Evolutionary conservation across 2,113 vertebrate genomes (phyloP), one percentile per base, ranked within the genome.

Genomic region (Neodontobutis hainanensis): DNA sequence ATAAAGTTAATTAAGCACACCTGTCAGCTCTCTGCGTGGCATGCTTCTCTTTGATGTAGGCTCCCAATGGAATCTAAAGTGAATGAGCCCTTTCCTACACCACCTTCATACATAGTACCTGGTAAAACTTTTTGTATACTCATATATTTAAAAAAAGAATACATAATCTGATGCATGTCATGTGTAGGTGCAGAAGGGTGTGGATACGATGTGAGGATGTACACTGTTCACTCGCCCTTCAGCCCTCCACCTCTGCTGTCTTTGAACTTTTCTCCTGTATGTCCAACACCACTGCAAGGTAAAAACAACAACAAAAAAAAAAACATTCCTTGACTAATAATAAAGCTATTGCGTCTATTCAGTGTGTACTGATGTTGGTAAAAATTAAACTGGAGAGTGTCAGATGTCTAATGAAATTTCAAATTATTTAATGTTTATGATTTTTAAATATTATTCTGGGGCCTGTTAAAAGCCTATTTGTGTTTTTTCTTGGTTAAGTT

Each of bases 1-100:
- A 8, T 40, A 14, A 38, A 5, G 11, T 67, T 51, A 85, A 80
- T 89, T 66, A 81, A 45, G 3, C 8, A 34, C 87, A 90, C 70
- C 87, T 90, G 87, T 10, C 44, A 46, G 6, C 44, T 46, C 44
- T 46, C 38, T 40, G 38, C 1, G 44, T 14, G 0, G 8, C 6
- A 2, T 46, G 14, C 53, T n/a, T 3, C 16, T 10, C 7, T 36
- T 56, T 36, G 11, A 14, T 65, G 40, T 55, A 2, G 50, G 19
- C 10, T 43, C 53, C n/a, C 1, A 73, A 87, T 88, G 89, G 78
- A 78, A 3, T 35, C 73, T 51, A 73, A 71, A 35, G 9, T 11
- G 11, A 70, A 77, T 6, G 69, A 83, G 32, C 9, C 49, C 0
- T 66, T 79, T 68, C 59, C 87, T 27, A 61, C 80, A 8, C 75